phyloP scores from a whole-genome alignment of 1,140 invertebrate species.

The Neodiprion lecontei region DNA sequence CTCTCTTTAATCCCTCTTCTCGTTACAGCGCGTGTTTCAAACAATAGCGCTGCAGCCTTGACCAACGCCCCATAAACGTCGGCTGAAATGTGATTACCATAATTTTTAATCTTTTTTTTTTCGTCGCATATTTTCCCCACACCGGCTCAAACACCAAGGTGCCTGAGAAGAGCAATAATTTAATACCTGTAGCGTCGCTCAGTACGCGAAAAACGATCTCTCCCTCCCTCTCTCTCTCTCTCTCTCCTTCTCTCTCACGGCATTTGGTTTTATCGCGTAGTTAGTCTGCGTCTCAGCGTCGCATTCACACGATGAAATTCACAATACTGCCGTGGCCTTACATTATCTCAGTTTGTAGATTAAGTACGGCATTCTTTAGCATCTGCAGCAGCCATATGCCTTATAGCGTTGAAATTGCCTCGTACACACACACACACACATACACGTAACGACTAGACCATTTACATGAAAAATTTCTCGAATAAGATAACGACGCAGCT shows the following conservation, averaged over 20 bases:
- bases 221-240: neutral
- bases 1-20: neutral
- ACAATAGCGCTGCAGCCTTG: constrained; percentile 1
- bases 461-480: neutral
- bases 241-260: neutral
- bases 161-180: neutral
- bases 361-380: constrained; percentile 28
- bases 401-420: neutral
- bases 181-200: neutral
- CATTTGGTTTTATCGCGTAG: constrained; percentile 30
- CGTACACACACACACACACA: neutral
- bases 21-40: neutral
- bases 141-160: neutral
- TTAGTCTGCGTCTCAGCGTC: constrained; percentile 1
- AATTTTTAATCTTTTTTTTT: neutral
- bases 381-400: constrained; percentile 12
- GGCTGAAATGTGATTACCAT: neutral
- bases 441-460: too few species aligned
- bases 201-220: neutral
- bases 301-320: constrained; percentile 28
- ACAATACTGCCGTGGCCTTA: constrained; percentile 34
- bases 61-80: neutral
- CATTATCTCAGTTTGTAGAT: constrained; percentile 15
- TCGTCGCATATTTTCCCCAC: neutral
- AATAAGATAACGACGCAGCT: neutral